Evolutionary conservation across 2,888 invertebrate species (phyloP), one percentile per base, ranked within the genome.

Genomic region (Copidosoma aretas): DNA sequence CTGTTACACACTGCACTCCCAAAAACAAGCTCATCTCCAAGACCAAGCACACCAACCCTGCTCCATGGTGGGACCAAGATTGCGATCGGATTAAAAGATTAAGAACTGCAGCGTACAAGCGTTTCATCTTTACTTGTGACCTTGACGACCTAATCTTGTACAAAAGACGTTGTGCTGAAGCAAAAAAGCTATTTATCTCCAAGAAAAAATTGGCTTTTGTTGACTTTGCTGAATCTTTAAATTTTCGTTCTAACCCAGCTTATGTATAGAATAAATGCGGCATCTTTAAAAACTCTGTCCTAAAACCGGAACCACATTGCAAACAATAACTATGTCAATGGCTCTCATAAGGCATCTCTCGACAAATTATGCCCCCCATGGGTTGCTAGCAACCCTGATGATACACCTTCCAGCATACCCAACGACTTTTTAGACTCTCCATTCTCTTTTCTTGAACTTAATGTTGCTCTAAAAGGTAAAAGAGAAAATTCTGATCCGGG

Each of bases 11-110:
- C 1, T 17, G 25, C 10, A 61, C 53, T 3, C 61, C 61, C 8
- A 39, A 21, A 1, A 24, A 14, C 5, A 51, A 21, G 24, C 5
- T 15, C 3, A 12, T 41, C 19, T 21, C n/a, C 21, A 3, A 15
- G 10, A 3, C 25, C 1, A 19, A 4, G 2, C 22, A 43, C 15
- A 1, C 46, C 4, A 64, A 64, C 19, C 57, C 64, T 14, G 57
- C 22, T 14, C 24, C 51, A 5, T 64, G 64, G 64, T 64, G 49
- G 64, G 51, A 64, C 21, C 1, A 10, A 10, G 64, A 64, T 0
- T 64, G 57, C 19, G 39, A 64, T 10, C 43, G 32, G 10, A 1
- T 32, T 0, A 57, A 57, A 51, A 25, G 32, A 10, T 39, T 32
- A 10, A n/a, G 57, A 22, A 56, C 15, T 10, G 56, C 56, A n/a